Conservation (phyloP, 2,113 vertebrate genomes). For the Nothobranchius kuhntae region DNA sequence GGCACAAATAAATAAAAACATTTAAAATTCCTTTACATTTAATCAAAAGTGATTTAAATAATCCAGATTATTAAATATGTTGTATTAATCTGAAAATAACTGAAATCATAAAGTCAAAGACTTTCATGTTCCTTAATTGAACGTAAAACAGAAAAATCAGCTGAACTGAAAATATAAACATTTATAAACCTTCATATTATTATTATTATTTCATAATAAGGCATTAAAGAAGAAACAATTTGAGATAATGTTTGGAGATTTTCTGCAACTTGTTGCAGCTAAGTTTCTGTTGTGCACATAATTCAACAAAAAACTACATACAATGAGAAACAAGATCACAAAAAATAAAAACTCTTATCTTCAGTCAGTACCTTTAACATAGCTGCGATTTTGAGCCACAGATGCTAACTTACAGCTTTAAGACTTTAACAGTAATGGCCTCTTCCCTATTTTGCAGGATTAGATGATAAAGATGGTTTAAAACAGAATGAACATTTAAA, state of each 20-base stretch:
- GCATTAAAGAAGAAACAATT: too few relatives aligned
- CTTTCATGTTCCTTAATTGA: too few relatives aligned
- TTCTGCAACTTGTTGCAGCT: not conserved
- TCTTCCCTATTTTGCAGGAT: not conserved
- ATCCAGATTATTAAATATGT: too few relatives aligned
- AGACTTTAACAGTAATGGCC: too few relatives aligned
- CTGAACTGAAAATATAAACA: constrained; percentile 15
- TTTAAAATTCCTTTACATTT: too few relatives aligned
- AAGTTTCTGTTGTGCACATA: not conserved
- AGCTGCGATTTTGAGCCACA: not conserved
- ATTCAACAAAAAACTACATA: not conserved
- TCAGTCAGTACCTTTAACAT: not conserved
- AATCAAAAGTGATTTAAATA: too few relatives aligned
- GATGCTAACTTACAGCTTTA: not conserved
- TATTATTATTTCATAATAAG: too few relatives aligned
- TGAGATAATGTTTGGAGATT: not conserved
- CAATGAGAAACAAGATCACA: not conserved
- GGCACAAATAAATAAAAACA: too few relatives aligned
- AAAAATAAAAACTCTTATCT: too few relatives aligned
- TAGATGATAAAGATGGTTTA: not conserved
- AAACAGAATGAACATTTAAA: not conserved
- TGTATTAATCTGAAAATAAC: too few relatives aligned
- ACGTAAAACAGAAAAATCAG: not conserved
- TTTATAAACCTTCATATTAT: not conserved
- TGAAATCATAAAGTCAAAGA: too few relatives aligned